Percentiles rank a stretch among this genome's conserved stretches.
Evolutionary conservation across 2,797 vertebrate genomes (phyloP).

Genomic region (Cryptoblepharus egeriae): DNA sequence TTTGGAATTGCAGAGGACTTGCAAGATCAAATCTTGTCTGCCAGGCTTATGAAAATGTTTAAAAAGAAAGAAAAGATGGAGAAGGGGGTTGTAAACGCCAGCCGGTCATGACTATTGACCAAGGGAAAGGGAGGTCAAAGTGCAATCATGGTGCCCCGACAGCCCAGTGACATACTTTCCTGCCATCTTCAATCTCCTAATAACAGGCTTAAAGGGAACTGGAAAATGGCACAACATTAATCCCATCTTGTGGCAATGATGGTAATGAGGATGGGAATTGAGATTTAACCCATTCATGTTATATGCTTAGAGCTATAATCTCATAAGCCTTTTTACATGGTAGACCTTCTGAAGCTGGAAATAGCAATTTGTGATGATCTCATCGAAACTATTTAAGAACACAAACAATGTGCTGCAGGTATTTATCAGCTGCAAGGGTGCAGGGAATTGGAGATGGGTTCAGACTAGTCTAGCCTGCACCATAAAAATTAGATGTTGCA

Average conservation of each 20-base stretch:
- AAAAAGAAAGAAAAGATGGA: neutral
- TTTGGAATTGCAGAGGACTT: conserved; percentile 56
- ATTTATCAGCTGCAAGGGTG: conserved; percentile 30
- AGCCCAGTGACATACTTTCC: neutral
- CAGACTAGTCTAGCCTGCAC: neutral
- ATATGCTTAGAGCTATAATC: conserved; percentile 64
- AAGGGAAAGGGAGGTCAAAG: conserved; percentile 20
- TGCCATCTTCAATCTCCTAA: conserved; percentile 46
- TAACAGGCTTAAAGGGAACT: conserved; percentile 54
- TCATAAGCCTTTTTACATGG: conserved; percentile 66
- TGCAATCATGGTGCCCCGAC: conserved; percentile 11
- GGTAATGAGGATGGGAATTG: conserved; percentile 56
- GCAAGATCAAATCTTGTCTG: conserved; percentile 40
- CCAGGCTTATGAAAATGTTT: conserved; percentile 34
- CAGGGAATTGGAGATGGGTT: conserved; percentile 44
- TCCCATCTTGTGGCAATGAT: conserved; percentile 48
- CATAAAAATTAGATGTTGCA: neutral
- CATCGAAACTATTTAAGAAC: conserved; percentile 56
- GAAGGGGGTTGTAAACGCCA: neutral
- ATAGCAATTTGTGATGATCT: conserved; percentile 56
- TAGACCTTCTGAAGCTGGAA: conserved; percentile 43
- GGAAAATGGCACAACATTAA: conserved; percentile 51
- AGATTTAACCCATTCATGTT: conserved; percentile 63
- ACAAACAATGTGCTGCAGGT: conserved; percentile 44
- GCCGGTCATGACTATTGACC: neutral